These are phyloP conservation scores for Drosophila kambysellisi DNA, from an alignment of 2,888 invertebrate genomes.

Conservation along the genomic window DNA sequence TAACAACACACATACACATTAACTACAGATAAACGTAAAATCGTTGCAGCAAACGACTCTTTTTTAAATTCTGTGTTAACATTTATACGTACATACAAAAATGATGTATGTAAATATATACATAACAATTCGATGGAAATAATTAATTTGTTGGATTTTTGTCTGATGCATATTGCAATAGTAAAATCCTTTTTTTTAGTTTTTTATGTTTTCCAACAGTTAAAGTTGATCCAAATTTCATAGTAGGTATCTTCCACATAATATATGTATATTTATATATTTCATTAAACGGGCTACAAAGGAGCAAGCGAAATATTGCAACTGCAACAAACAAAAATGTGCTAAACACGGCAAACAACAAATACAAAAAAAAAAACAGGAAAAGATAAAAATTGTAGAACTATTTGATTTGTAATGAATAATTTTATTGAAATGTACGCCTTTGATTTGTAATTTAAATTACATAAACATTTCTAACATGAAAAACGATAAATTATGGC, in stretches of 20 bases:
- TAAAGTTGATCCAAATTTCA: conserved; percentile 17
- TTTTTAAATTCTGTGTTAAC: conserved; percentile 52
- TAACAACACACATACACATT: conserved; percentile 33
- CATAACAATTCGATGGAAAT: conserved; percentile 9
- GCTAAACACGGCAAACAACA: conserved; percentile 41
- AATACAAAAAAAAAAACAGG: conserved; percentile 37
- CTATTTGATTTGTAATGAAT: conserved; percentile 80
- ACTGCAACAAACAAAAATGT: conserved; percentile 41
- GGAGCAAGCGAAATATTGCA: conserved; percentile 45
- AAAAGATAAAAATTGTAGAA: conserved; percentile 66
- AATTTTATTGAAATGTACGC: conserved; percentile 75
- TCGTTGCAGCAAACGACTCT: conserved; percentile 43
- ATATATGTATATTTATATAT: conserved; percentile 2
- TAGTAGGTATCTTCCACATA: conserved; percentile 19
- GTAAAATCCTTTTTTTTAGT: conserved; percentile 23
- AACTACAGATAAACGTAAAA: conserved; percentile 17
- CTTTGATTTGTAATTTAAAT: conserved; percentile 78
- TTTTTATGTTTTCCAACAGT: conserved; percentile 44
- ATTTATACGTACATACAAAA: conserved; percentile 46
- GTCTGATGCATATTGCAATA: conserved; percentile 40
- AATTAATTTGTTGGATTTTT: conserved; percentile 21
- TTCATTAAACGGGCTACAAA: conserved; percentile 38
- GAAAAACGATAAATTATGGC: conserved; percentile 59
- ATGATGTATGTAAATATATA: conserved; percentile 20
- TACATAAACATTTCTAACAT: conserved; percentile 78